Conservation (phyloP, 2,888 invertebrate genomes). For the Eulithis testata region DNA sequence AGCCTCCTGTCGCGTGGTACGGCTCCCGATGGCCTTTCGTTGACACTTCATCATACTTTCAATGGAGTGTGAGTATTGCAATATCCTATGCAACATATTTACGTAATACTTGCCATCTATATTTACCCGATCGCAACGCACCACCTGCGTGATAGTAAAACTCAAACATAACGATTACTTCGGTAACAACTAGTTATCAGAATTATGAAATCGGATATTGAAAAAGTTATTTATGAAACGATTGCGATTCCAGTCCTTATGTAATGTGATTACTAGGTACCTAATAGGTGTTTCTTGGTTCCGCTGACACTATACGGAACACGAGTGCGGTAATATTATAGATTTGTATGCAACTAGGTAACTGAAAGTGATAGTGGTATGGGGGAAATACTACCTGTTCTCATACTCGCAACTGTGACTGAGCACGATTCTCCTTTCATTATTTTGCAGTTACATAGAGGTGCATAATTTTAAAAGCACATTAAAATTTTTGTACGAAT, state of each 20-base stretch:
- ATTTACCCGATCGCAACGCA: slow-evolving; percentile 44
- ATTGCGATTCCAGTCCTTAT: slow-evolving; percentile 48
- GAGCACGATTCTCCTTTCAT: slow-evolving; percentile 21
- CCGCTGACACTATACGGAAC: slow-evolving; percentile 32
- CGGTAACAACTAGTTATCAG: slow-evolving; percentile 50
- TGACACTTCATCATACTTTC: slow-evolving; percentile 87
- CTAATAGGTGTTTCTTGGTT: slow-evolving; percentile 22
- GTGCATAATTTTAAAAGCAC: not conserved
- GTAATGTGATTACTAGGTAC: slow-evolving; percentile 44
- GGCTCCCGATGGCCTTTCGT: slow-evolving; percentile 87
- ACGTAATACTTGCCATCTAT: slow-evolving; percentile 48
- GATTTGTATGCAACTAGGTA: slow-evolving; percentile 35
- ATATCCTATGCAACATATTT: slow-evolving; percentile 42
- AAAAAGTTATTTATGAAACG: slow-evolving; percentile 50
- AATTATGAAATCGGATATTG: slow-evolving; percentile 55
- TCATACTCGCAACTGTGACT: slow-evolving; percentile 18
- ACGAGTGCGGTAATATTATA: slow-evolving; percentile 33
- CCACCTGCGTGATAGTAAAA: slow-evolving; percentile 48
- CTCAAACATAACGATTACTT: slow-evolving; percentile 48
- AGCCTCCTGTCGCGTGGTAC: slow-evolving; percentile 83
- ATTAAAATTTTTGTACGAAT: not conserved
- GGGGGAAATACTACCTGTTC: slow-evolving; percentile 29
- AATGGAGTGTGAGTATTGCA: slow-evolving; percentile 86
- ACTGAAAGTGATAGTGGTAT: slow-evolving; percentile 39
- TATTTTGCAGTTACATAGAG: not conserved